Percentiles rank a stretch among this genome's conserved stretches.
These are phyloP conservation scores for Philopotamus ludificatus DNA, from an alignment of 1,140 invertebrate genomes.

Conservation along the genomic window DNA sequence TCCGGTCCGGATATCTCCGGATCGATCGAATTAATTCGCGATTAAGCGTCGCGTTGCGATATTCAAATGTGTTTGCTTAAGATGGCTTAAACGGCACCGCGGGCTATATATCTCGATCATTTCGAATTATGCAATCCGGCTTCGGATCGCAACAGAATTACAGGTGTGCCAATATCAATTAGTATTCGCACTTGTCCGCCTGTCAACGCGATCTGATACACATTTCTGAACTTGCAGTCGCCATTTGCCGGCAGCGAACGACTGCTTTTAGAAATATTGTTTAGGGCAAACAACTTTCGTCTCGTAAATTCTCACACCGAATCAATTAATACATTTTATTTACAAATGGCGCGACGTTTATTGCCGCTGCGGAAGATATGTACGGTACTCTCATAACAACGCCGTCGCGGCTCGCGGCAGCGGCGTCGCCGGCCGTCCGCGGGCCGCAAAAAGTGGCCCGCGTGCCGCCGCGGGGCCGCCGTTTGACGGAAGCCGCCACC, in stretches of 20 bases:
- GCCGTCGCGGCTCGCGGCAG: too few species aligned
- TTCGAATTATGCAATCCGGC: background rate
- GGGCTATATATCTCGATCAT: background rate
- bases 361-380: too few species aligned
- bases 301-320: slow-evolving; percentile 30
- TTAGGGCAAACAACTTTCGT: slow-evolving; percentile 35
- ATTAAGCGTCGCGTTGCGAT: too few species aligned
- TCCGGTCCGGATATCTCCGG: too few species aligned
- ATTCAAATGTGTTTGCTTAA: too few species aligned
- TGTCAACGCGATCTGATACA: slow-evolving; percentile 23
- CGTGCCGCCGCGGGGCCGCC: slow-evolving; percentile 3
- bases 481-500: slow-evolving; percentile 13
- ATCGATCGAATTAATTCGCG: slow-evolving; percentile 11
- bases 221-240: slow-evolving; percentile 23
- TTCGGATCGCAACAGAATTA: slow-evolving; percentile 2
- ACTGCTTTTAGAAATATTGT: slow-evolving; percentile 25
- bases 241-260: too few species aligned
- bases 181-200: slow-evolving; percentile 30
- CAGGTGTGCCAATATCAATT: slow-evolving; percentile 32
- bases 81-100: too few species aligned
- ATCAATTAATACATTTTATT: slow-evolving; percentile 20
- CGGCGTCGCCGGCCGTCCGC: too few species aligned
- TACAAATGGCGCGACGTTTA: too few species aligned
- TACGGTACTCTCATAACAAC: too few species aligned
- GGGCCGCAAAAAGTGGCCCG: slow-evolving; percentile 2